Conservation (phyloP, 92 coral and sea anemone genomes). For the Anthopleura xanthogrammica region DNA sequence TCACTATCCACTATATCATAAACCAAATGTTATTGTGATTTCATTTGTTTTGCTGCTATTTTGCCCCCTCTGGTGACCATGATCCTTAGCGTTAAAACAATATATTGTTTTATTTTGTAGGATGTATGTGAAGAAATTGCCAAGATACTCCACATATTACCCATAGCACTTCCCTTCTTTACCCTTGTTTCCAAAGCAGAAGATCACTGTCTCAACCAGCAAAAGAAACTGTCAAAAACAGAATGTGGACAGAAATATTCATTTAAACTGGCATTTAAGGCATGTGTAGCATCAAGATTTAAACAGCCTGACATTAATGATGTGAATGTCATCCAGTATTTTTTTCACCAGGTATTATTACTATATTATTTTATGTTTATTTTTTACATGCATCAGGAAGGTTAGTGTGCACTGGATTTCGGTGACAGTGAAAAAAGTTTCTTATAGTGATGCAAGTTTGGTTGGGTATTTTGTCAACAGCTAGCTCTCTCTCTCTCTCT, state of each 20-base stretch:
- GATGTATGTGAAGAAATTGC: slow-evolving; percentile 88
- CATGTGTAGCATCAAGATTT: slow-evolving; percentile 71
- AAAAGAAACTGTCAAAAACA: slow-evolving; percentile 56
- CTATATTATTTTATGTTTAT: too few relatives aligned
- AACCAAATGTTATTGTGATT: too few relatives aligned
- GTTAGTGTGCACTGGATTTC: too few relatives aligned
- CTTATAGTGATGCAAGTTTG: too few relatives aligned
- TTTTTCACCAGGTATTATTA: slow-evolving; percentile 78
- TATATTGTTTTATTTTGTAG: slow-evolving; percentile 28
- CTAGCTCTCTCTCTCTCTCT: too few relatives aligned
- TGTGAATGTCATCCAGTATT: slow-evolving; percentile 56
- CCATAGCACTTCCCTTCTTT: slow-evolving; percentile 78
- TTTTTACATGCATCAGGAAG: too few relatives aligned
- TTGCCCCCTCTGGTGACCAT: too few relatives aligned
- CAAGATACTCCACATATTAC: slow-evolving; percentile 51
- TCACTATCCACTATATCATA: too few relatives aligned
- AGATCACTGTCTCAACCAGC: slow-evolving; percentile 58
- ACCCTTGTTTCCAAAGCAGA: slow-evolving; percentile 78
- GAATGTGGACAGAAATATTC: slow-evolving; percentile 65
- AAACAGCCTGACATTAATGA: slow-evolving; percentile 41
- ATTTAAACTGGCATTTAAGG: slow-evolving; percentile 77
- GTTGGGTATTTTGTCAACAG: too few relatives aligned
- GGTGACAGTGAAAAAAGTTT: too few relatives aligned
- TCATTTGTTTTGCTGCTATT: too few relatives aligned
- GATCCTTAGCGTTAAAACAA: too few relatives aligned